Evolutionary conservation across 2,888 invertebrate genomes (phyloP).

Genomic region (Lithosia quadra): DNA sequence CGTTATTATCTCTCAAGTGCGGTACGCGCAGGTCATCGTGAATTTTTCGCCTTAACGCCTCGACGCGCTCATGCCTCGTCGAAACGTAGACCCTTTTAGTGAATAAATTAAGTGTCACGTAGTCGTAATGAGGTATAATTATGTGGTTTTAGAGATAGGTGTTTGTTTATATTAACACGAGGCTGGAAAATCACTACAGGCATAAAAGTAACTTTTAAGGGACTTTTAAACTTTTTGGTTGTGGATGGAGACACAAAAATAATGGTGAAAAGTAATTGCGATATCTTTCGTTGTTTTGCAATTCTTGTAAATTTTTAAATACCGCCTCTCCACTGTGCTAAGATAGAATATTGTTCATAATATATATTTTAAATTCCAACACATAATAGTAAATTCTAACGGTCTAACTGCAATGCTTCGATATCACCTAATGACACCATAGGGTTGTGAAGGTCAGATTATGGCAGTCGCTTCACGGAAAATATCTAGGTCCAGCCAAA

Average conservation of each 20-base stretch:
- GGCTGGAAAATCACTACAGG: neutral
- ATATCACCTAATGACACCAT: no score
- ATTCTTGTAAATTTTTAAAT: no score
- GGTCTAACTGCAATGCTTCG: no score
- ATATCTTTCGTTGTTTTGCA: neutral
- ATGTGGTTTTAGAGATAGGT: constrained; percentile 10
- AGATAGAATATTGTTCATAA: neutral
- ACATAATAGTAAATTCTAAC: neutral
- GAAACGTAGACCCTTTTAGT: constrained; percentile 17
- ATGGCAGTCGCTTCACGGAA: no score
- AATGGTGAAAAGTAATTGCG: neutral
- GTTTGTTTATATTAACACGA: constrained; percentile 16
- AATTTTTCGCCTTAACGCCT: constrained; percentile 28
- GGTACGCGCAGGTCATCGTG: constrained; percentile 22
- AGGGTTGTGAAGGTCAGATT: no score
- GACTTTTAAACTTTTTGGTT: neutral
- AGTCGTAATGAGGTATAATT: constrained; percentile 18
- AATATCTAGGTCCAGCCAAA: no score
- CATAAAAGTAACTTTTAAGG: neutral
- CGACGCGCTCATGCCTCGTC: constrained; percentile 18
- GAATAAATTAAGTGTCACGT: constrained; percentile 20
- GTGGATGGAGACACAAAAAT: neutral
- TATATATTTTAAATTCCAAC: neutral
- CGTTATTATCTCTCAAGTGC: constrained; percentile 23
- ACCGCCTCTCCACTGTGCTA: neutral